Evolutionary conservation across 2,113 vertebrate species (phyloP).

Genomic region (Colossoma macropomum): DNA sequence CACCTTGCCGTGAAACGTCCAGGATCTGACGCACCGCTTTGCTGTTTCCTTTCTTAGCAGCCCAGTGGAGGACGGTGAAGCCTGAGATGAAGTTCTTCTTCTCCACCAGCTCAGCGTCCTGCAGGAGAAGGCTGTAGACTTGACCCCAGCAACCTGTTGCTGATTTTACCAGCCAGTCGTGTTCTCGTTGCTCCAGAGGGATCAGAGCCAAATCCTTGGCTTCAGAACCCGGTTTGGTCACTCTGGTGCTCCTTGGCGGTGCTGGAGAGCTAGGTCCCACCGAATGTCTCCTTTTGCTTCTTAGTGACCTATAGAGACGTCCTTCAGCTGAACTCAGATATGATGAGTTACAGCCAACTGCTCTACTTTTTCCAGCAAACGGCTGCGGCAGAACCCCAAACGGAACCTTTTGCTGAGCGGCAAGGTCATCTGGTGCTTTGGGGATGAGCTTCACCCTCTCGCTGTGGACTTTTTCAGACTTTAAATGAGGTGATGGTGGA

Average conservation of each 20-base stretch:
- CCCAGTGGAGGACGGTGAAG: conserved; percentile 95
- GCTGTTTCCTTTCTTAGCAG: conserved; percentile 87
- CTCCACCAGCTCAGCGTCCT: conserved; percentile 79
- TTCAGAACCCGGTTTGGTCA: conserved; percentile 71
- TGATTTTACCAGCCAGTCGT: conserved; percentile 87
- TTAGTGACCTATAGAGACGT: conserved; percentile 50
- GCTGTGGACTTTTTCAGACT: neutral
- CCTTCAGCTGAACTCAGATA: neutral
- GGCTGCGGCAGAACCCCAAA: conserved; percentile 60
- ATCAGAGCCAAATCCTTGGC: conserved; percentile 66
- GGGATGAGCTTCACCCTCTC: neutral
- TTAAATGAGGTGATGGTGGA: conserved; percentile 42
- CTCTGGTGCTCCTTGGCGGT: conserved; percentile 60
- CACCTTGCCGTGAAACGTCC: conserved; percentile 72
- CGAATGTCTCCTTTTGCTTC: conserved; percentile 53
- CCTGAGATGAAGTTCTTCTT: conserved; percentile 91
- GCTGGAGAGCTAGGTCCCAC: conserved; percentile 58
- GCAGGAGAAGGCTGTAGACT: conserved; percentile 82
- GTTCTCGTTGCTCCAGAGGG: conserved; percentile 83
- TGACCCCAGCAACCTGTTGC: conserved; percentile 88
- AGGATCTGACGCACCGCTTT: conserved; percentile 85
- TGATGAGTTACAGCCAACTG: neutral
- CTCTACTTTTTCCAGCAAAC: neutral
- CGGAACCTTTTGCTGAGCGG: conserved; percentile 66
- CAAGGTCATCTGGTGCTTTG: neutral